These are phyloP conservation scores for Lanius collurio DNA, from an alignment of 2,113 vertebrate species.

Conservation along the genomic window DNA sequence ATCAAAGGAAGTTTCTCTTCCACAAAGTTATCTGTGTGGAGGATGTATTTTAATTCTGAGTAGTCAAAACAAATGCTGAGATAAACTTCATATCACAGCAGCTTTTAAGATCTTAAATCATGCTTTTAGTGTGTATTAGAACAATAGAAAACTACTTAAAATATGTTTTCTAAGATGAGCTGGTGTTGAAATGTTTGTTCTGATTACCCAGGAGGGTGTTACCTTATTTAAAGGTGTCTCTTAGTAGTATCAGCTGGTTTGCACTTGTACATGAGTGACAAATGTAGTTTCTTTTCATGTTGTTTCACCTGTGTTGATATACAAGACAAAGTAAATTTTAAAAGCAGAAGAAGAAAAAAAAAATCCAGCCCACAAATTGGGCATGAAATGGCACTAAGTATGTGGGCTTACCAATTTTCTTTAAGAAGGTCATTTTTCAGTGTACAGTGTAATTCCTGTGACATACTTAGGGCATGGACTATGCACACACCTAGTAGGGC, in stretches of 20 bases:
- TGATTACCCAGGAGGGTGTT: accelerated
- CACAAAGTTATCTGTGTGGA: neutral
- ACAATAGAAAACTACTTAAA: neutral
- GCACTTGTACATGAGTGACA: neutral
- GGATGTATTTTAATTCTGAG: neutral
- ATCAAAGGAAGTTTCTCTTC: neutral
- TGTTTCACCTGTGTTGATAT: neutral
- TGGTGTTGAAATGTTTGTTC: neutral
- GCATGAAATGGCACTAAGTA: accelerated
- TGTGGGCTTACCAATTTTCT: no score
- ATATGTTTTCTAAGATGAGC: neutral
- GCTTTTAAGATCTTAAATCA: neutral
- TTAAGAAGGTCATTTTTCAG: neutral
- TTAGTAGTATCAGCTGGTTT: no score
- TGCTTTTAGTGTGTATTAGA: neutral
- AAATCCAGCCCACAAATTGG: neutral
- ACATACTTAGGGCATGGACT: accelerated
- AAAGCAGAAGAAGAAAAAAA: neutral
- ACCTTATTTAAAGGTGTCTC: neutral
- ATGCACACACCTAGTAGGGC: neutral
- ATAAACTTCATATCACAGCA: accelerated
- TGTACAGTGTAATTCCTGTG: neutral
- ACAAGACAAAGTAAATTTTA: neutral
- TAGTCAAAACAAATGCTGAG: neutral
- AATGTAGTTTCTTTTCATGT: no score